Percentiles rank a stretch among this genome's conserved stretches.
phyloP scores from a whole-genome alignment of 2,113 vertebrate genomes.

The Cinclus cinclus region DNA sequence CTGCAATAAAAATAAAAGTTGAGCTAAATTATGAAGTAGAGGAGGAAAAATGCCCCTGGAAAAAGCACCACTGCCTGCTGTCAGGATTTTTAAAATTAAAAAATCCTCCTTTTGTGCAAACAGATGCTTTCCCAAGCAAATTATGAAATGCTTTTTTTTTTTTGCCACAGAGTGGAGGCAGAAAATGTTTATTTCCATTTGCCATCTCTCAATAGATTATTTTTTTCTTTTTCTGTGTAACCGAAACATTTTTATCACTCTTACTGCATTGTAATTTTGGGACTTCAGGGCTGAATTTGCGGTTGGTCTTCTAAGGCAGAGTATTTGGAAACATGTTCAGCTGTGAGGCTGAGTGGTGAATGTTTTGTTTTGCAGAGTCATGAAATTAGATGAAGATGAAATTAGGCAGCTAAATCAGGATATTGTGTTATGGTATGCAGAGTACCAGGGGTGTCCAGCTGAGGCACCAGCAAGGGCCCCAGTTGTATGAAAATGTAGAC shows the following conservation, averaged over 20 bases:
- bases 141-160: background rate
- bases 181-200: background rate
- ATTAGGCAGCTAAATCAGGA: background rate
- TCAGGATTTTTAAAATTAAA: background rate
- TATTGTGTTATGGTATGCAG: background rate
- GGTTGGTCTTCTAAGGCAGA: background rate
- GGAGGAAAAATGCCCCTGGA: background rate
- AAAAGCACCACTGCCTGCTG: background rate
- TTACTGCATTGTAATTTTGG: rapidly evolving
- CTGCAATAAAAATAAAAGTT: background rate
- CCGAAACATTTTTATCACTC: background rate
- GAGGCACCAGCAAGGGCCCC: background rate
- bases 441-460: background rate
- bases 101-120: background rate
- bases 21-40: background rate
- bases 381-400: background rate
- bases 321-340: background rate
- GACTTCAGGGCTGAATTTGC: background rate
- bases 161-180: background rate
- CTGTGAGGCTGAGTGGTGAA: background rate
- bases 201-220: background rate
- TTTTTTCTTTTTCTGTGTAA: background rate
- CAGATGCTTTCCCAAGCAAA: background rate
- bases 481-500: background rate
- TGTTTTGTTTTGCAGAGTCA: background rate